phyloP scores from a whole-genome alignment of 2,113 vertebrate genomes.

The Montifringilla adamsi region DNA sequence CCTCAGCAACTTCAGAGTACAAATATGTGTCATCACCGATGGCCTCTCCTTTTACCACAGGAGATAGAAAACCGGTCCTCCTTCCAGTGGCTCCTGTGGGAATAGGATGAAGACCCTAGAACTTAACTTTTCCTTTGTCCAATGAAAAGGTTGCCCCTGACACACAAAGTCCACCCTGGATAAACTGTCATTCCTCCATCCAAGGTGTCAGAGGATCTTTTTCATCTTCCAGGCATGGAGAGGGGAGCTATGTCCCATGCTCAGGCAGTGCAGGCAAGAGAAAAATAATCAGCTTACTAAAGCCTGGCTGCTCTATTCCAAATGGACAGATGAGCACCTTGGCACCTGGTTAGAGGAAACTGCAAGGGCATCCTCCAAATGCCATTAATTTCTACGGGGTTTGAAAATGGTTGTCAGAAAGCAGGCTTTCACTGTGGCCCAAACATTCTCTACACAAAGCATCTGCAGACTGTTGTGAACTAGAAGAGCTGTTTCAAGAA shows the following conservation, averaged over 20 bases:
- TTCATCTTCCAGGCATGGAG: background rate
- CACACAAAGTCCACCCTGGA: background rate
- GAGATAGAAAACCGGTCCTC: background rate
- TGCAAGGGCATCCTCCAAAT: fast-evolving
- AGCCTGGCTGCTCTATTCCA: background rate
- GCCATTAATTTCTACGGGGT: background rate
- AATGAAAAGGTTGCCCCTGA: background rate
- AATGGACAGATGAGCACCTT: background rate
- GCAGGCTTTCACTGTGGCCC: background rate
- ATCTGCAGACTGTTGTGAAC: background rate
- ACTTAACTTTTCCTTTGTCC: background rate
- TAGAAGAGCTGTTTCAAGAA: background rate
- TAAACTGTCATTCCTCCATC: background rate
- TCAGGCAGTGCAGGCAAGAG: background rate
- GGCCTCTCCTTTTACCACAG: background rate
- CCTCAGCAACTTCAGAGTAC: background rate
- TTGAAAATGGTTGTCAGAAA: background rate
- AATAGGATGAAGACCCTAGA: background rate
- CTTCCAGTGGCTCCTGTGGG: background rate
- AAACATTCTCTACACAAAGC: background rate
- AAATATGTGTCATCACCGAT: background rate
- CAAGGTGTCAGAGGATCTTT: background rate
- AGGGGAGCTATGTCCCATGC: background rate
- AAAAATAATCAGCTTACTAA: background rate
- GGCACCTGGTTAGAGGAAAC: background rate